Evolutionary conservation across 2,888 invertebrate genomes (phyloP).

Genomic region (Orthosia incerta): DNA sequence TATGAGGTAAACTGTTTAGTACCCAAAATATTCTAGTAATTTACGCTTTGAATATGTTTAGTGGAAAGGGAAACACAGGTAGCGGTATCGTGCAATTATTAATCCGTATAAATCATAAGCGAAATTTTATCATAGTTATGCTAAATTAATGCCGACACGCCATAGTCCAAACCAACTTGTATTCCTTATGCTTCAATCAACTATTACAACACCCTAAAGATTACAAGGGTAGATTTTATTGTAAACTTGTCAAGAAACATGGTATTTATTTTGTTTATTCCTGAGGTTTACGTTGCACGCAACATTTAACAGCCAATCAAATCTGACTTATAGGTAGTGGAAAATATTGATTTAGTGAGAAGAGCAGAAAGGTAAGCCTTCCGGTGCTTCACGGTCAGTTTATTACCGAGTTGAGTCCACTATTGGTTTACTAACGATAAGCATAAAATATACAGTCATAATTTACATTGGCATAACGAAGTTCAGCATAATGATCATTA

Average conservation of each 20-base stretch:
- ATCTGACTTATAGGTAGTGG: constrained; percentile 11
- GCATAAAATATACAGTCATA: too few relatives aligned
- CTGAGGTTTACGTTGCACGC: constrained; percentile 27
- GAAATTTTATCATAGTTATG: constrained; percentile 44
- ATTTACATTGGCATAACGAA: too few relatives aligned
- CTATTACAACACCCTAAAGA: constrained; percentile 54
- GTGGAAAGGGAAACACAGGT: constrained; percentile 32
- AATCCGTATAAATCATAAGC: constrained; percentile 50
- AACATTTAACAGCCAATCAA: constrained; percentile 33
- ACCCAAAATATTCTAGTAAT: constrained; percentile 44
- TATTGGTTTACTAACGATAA: neutral
- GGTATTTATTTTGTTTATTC: constrained; percentile 32
- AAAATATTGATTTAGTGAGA: constrained; percentile 30
- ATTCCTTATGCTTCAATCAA: constrained; percentile 46
- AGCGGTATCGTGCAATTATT: constrained; percentile 33
- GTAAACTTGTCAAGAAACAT: constrained; percentile 43
- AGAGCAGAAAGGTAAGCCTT: constrained; percentile 2
- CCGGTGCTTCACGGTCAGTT: neutral
- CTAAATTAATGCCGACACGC: constrained; percentile 47
- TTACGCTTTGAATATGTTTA: constrained; percentile 43
- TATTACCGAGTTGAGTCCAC: neutral
- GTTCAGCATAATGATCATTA: too few relatives aligned
- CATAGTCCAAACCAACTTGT: constrained; percentile 20
- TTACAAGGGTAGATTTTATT: constrained; percentile 52
- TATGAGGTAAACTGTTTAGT: constrained; percentile 37